These are phyloP conservation scores for Beroe ovata DNA, from an alignment of 37 sponge, comb jelly and placozoan species.

Conservation along the genomic window DNA sequence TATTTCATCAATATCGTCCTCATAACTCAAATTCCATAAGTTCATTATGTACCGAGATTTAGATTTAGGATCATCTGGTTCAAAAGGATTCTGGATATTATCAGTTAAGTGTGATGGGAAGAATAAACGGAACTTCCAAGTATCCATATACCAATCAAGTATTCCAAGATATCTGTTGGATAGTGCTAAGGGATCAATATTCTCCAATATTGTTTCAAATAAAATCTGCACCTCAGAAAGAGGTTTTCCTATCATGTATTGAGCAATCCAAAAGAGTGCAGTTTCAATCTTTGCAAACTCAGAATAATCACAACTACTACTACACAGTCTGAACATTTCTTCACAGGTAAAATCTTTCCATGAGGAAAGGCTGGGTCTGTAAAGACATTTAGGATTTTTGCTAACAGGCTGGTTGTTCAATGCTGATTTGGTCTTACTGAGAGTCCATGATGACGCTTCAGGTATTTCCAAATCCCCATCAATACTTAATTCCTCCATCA, in stretches of 20 bases:
- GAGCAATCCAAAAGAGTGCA: not conserved
- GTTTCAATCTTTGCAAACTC: conserved; percentile 40
- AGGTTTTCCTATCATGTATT: not conserved
- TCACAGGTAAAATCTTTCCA: conserved; percentile 1
- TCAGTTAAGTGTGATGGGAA: not conserved
- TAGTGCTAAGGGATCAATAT: not conserved
- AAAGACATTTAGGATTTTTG: not conserved
- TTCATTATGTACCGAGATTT: not conserved
- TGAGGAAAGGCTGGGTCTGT: not conserved
- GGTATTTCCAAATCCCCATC: too few relatives aligned
- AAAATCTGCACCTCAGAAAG: not conserved
- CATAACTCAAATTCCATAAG: not conserved
- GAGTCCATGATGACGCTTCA: too few relatives aligned
- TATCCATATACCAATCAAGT: not conserved
- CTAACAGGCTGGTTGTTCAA: too few relatives aligned
- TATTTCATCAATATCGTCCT: not conserved
- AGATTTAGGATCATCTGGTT: not conserved
- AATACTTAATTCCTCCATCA: too few relatives aligned
- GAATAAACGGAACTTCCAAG: not conserved
- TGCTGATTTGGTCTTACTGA: too few relatives aligned
- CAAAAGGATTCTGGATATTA: not conserved
- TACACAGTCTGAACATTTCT: conserved; percentile 5
- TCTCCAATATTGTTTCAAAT: not conserved
- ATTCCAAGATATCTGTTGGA: not conserved
- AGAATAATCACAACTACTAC: not conserved